A percentile compares a stretch with the other conserved stretches of the same genome.
Evolutionary conservation across 1,140 invertebrate genomes (phyloP).

Genomic region (Neomicropteryx cornuta): DNA sequence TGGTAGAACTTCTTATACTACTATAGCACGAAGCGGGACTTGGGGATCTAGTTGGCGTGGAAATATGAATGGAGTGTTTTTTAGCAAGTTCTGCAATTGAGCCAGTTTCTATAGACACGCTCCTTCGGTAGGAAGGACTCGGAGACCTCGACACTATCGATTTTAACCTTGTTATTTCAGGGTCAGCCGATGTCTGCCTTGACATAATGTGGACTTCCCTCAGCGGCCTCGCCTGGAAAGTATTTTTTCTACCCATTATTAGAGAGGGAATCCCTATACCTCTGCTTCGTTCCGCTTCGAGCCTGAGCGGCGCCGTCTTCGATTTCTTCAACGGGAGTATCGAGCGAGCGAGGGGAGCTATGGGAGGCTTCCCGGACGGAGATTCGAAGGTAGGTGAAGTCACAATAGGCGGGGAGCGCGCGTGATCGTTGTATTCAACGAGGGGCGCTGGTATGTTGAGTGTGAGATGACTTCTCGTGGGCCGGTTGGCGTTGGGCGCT

Average conservation of each 20-base stretch:
- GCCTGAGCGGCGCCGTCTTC: constrained; percentile 33
- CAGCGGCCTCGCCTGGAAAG: constrained; percentile 32
- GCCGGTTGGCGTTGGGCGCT: too few relatives aligned
- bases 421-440: too few relatives aligned
- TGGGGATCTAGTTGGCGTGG: constrained; percentile 28
- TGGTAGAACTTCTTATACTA: constrained; percentile 26
- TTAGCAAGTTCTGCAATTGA: constrained; percentile 34
- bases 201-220: constrained; percentile 34
- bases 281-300: constrained; percentile 30
- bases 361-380: constrained; percentile 29
- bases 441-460: constrained; percentile 1
- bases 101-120: constrained; percentile 33
- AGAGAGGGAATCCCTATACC: neutral
- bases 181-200: constrained; percentile 18
- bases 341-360: constrained; percentile 22
- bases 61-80: constrained; percentile 24
- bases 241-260: constrained; percentile 19
- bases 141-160: constrained; percentile 27
- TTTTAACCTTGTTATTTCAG: constrained; percentile 24
- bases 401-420: too few relatives aligned
- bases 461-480: neutral
- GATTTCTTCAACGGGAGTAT: constrained; percentile 35
- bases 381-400: constrained; percentile 29
- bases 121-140: constrained; percentile 30
- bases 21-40: constrained; percentile 30